Evolutionary conservation across 2,113 vertebrate species (phyloP).

Genomic region (Haemorhous mexicanus): DNA sequence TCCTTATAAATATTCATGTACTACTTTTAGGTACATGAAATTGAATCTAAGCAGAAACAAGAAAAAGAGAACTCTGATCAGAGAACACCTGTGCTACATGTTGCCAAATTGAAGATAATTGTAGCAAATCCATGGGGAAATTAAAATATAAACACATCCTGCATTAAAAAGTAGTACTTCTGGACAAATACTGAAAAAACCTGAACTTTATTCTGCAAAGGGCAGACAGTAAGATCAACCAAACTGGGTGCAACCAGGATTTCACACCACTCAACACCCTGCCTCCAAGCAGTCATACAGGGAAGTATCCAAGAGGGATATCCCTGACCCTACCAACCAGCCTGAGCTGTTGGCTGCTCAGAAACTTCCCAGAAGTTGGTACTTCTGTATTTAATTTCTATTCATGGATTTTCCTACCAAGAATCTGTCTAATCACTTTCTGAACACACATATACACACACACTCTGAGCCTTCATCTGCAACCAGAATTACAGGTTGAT

Average conservation of each 20-base stretch:
- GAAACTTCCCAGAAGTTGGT: not conserved
- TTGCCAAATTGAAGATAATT: not conserved
- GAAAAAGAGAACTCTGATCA: not conserved
- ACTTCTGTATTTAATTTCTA: not conserved
- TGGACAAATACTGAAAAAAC: not conserved
- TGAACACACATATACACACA: not conserved
- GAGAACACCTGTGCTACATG: fast-evolving
- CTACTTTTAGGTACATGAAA: not conserved
- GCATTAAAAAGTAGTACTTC: not conserved
- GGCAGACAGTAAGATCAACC: not conserved
- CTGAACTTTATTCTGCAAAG: not conserved
- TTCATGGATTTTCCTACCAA: not conserved
- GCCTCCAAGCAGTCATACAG: fast-evolving
- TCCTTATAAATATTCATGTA: not conserved
- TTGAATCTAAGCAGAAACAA: not conserved
- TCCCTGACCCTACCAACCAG: not conserved
- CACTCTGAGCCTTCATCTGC: constrained; percentile 76
- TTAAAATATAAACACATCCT: not conserved
- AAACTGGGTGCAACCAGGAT: not conserved
- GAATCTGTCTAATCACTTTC: not conserved
- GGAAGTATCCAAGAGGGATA: not conserved
- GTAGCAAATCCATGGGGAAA: not conserved
- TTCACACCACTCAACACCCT: not conserved
- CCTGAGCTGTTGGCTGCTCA: fast-evolving
- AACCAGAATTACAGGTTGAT: constrained; percentile 83